phyloP scores from a whole-genome alignment of 2,888 invertebrate species.

The Hermaeophaga mercurialis region DNA sequence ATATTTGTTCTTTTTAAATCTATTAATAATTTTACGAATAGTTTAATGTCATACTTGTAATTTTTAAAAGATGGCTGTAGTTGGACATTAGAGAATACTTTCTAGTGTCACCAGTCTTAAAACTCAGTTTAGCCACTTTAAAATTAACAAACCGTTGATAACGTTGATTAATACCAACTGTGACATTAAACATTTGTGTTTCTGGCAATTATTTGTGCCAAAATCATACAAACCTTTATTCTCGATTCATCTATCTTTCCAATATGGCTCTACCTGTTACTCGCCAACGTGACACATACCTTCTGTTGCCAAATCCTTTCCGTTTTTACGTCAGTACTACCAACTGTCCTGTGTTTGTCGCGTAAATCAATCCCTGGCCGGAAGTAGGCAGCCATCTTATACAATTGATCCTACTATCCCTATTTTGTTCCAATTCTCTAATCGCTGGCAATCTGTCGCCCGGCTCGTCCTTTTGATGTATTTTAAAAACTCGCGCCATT shows the following conservation, averaged over 20 bases:
- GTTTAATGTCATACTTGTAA: too few species aligned
- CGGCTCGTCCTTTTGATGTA: slow-evolving; percentile 53
- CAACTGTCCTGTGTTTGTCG: slow-evolving; percentile 83
- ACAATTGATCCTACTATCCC: slow-evolving; percentile 72
- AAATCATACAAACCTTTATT: too few species aligned
- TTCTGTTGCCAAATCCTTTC: too few species aligned
- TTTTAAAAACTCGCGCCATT: slow-evolving; percentile 58
- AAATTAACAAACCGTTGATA: not conserved
- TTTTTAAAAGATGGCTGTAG: too few species aligned
- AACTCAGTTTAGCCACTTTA: not conserved
- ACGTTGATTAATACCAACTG: not conserved
- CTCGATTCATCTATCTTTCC: too few species aligned
- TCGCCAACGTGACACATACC: too few species aligned
- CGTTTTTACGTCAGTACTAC: slow-evolving; percentile 67
- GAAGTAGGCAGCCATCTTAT: slow-evolving; percentile 83
- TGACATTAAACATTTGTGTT: too few species aligned
- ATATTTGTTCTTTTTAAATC: too few species aligned
- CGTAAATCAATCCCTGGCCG: slow-evolving; percentile 84
- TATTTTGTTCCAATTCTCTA: slow-evolving; percentile 69
- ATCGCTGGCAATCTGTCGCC: slow-evolving; percentile 60
- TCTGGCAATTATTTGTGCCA: too few species aligned
- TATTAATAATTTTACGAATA: too few species aligned
- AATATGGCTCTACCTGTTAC: too few species aligned
- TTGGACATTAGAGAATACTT: too few species aligned
- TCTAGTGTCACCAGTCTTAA: not conserved